Evolutionary conservation across 2,888 invertebrate species (phyloP), one percentile per base, ranked within the genome.

Genomic region (Agrenia bidenticulata): DNA sequence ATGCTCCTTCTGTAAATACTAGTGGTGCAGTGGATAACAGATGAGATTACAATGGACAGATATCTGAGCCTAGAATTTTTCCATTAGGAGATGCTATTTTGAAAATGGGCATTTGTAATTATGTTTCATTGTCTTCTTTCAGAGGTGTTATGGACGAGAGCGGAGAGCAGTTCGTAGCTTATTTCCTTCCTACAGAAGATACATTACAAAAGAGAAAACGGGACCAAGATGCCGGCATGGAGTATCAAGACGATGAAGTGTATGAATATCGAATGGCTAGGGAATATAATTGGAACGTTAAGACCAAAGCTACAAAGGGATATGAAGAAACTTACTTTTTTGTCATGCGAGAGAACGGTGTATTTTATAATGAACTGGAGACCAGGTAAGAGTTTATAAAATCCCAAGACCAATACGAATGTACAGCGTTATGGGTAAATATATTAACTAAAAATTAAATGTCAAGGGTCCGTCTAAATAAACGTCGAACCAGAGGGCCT

Each of bases 231-330:
- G 88, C 88, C 54, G 85, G 83, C 27, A 83, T 90, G 19, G 87
- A 91, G 0, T 95, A 93, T 79, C 87, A 88, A 78, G 94, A 94
- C 51, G 94, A 89, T 1, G 90, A 92, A 73, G 91, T 92, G 61
- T 99, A 99, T 78, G 96, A 98, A 77, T 99, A 98, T 78, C 90
- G 92, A 80, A 92, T 99, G 88, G 94, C 96, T 0, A 85, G 99
- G 70, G 98, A 99, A 79, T 99, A 99, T 80, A 97, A 96, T 79
- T 99, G 98, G 98, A 97, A 96, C 79, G 97, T 98, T 21, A 97
- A 98, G 81, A 97, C 94, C 80, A 97, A 97, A 81, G 88, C 92
- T 0, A 91, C 91, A 0, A 90, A 91, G 79, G 94, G 94, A 41
- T 96, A 95, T 77, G 96, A 97, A 80, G 97, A 98, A 81, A 98